Evolutionary conservation across 2,113 vertebrate genomes (phyloP).

Genomic region (Nycticorax nycticorax): DNA sequence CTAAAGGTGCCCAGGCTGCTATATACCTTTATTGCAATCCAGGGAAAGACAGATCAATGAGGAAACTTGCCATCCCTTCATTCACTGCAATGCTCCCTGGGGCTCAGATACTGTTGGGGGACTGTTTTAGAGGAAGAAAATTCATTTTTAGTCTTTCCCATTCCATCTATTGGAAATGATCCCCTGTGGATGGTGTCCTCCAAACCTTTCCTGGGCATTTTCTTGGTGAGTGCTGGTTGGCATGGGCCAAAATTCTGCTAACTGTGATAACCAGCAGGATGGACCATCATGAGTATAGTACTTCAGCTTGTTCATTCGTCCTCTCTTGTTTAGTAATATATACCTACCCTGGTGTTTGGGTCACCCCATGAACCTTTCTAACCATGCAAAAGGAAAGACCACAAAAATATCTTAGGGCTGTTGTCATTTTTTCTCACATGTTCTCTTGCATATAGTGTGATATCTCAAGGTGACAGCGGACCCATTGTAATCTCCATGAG

Average conservation of each 20-base stretch:
- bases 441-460: background rate
- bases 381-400: background rate
- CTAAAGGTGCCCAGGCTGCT: background rate
- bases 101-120: accelerated
- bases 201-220: background rate
- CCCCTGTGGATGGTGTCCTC: background rate
- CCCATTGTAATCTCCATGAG: background rate
- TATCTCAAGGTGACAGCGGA: background rate
- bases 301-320: background rate
- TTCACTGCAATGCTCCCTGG: background rate
- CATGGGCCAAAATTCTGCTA: background rate
- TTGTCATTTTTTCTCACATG: background rate
- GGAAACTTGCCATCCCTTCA: accelerated
- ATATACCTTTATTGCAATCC: background rate
- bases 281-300: background rate
- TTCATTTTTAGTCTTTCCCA: background rate
- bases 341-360: background rate
- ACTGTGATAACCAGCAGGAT: background rate
- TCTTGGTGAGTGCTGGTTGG: background rate
- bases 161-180: background rate
- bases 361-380: background rate
- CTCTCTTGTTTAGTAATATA: background rate
- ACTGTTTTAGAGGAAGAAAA: background rate
- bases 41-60: background rate
- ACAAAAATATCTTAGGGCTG: background rate